Conservation (phyloP, 2,113 vertebrate genomes). For the Stegostoma tigrinum region DNA sequence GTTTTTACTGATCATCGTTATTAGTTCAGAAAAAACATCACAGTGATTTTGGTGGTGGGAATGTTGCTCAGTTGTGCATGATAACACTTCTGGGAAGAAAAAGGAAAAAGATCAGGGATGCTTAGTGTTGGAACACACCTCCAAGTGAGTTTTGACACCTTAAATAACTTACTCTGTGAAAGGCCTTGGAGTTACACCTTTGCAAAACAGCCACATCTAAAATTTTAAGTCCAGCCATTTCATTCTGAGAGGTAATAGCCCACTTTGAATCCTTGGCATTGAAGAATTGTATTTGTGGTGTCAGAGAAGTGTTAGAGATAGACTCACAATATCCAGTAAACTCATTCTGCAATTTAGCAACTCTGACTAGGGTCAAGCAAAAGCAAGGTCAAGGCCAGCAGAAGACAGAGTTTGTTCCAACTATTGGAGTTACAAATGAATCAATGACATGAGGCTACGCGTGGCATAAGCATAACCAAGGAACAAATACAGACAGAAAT, state of each 20-base stretch:
- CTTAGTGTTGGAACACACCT: neutral
- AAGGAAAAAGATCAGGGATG: too few relatives aligned
- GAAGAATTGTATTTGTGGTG: neutral
- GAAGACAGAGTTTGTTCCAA: neutral
- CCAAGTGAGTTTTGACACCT: neutral
- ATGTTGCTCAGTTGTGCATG: too few relatives aligned
- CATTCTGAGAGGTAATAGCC: neutral
- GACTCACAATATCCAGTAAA: neutral
- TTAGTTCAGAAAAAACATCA: too few relatives aligned
- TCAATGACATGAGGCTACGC: neutral
- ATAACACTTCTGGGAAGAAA: too few relatives aligned
- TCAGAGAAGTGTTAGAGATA: neutral
- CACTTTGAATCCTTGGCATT: neutral
- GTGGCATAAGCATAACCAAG: neutral
- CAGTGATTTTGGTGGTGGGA: too few relatives aligned
- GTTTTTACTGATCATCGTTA: too few relatives aligned
- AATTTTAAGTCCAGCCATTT: neutral
- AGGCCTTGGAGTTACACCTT: neutral
- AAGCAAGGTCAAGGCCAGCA: neutral
- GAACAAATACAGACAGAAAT: neutral
- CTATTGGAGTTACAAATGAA: neutral
- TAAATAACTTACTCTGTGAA: neutral
- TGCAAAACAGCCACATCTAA: neutral
- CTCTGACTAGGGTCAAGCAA: neutral
- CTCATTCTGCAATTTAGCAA: neutral